phyloP scores from a whole-genome alignment of 2,888 invertebrate species.

The Brachypalpus laphriformis region DNA sequence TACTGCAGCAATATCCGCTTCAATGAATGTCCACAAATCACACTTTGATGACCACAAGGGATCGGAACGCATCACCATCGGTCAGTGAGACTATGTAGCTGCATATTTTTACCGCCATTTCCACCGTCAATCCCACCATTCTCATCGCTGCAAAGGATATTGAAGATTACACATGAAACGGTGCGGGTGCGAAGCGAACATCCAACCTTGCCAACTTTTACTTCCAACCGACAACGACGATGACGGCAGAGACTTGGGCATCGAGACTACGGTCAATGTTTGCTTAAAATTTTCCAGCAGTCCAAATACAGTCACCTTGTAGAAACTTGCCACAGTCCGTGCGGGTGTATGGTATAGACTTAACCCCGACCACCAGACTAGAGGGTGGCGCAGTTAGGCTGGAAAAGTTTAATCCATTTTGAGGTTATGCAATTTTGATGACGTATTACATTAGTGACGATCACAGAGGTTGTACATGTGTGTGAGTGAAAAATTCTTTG shows the following conservation, averaged over 20 bases:
- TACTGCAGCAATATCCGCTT: slow-evolving; percentile 61
- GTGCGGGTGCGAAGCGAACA: neutral
- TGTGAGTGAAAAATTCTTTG: slow-evolving; percentile 59
- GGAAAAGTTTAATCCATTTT: slow-evolving; percentile 76
- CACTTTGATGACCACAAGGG: slow-evolving; percentile 68
- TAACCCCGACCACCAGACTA: neutral
- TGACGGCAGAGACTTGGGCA: slow-evolving; percentile 45
- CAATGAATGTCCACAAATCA: slow-evolving; percentile 73
- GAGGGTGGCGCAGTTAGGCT: slow-evolving; percentile 60
- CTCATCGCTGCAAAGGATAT: slow-evolving; percentile 62
- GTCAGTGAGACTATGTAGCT: slow-evolving; percentile 20
- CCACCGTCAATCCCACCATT: slow-evolving; percentile 37
- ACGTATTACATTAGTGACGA: slow-evolving; percentile 71
- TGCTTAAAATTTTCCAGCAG: slow-evolving; percentile 71
- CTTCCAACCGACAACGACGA: slow-evolving; percentile 15
- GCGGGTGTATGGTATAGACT: neutral
- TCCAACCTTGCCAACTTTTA: slow-evolving; percentile 32
- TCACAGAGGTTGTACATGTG: slow-evolving; percentile 29
- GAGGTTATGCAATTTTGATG: slow-evolving; percentile 75
- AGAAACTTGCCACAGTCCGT: slow-evolving; percentile 15
- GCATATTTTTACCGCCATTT: slow-evolving; percentile 42
- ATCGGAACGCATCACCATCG: slow-evolving; percentile 50
- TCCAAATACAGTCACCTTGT: slow-evolving; percentile 62
- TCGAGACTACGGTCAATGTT: slow-evolving; percentile 73
- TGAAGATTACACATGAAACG: slow-evolving; percentile 67